These are phyloP conservation scores for Tokudaia muenninki DNA, from an alignment of 2,797 vertebrate species.

Conservation along the genomic window DNA sequence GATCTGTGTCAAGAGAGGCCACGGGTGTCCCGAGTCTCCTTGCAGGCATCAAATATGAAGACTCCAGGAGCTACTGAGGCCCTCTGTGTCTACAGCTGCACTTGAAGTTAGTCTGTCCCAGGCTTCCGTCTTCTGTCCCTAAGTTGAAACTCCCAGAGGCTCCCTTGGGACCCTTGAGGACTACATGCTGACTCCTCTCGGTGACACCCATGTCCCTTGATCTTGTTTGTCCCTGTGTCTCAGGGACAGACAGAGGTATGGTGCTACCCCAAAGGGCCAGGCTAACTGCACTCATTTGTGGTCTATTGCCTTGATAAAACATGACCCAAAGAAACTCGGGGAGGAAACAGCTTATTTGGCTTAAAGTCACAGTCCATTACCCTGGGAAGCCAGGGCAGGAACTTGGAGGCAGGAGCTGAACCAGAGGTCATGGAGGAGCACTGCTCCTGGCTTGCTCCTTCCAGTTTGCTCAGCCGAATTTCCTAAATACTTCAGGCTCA, in stretches of 20 bases:
- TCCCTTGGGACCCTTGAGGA: not conserved
- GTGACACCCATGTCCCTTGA: not conserved
- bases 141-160: not conserved
- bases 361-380: not conserved
- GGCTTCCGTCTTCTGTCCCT: not conserved
- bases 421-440: not conserved
- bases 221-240: no score
- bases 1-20: not conserved
- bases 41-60: accelerated
- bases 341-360: not conserved
- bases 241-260: not conserved
- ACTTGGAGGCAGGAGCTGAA: not conserved
- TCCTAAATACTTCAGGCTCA: not conserved
- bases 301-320: no score
- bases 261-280: not conserved
- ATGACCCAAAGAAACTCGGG: not conserved
- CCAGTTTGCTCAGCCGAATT: not conserved
- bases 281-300: not conserved
- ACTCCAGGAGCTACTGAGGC: not conserved
- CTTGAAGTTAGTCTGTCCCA: not conserved
- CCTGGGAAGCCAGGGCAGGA: not conserved
- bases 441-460: not conserved
- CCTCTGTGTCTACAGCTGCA: no score
- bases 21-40: not conserved
- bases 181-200: not conserved